phyloP scores from a whole-genome alignment of 1,140 invertebrate genomes.

The Trissolcus basalis region DNA sequence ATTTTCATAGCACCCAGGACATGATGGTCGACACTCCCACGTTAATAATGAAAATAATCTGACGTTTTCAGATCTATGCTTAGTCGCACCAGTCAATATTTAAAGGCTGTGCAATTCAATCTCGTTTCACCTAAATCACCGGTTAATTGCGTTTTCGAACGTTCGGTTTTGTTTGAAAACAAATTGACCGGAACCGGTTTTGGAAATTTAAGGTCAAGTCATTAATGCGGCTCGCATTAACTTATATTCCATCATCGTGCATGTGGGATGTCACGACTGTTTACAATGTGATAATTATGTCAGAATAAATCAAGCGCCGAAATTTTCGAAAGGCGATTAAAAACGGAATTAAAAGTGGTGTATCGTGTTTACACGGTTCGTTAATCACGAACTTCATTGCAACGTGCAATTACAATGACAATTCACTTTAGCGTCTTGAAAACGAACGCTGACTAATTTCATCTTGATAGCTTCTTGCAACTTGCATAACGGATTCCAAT shows the following conservation, averaged over 20 bases:
- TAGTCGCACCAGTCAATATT: too few species aligned
- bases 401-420: conserved; percentile 43
- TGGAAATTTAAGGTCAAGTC: background rate
- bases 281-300: conserved; percentile 4
- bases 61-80: conserved; percentile 2
- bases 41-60: background rate
- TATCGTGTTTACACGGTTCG: conserved; percentile 23
- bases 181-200: too few species aligned
- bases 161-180: too few species aligned
- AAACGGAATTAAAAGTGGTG: background rate
- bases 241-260: background rate
- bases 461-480: conserved; percentile 11
- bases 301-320: conserved; percentile 9
- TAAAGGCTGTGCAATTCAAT: too few species aligned
- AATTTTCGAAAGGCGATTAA: conserved; percentile 1
- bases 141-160: too few species aligned
- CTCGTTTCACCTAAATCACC: too few species aligned
- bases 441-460: conserved; percentile 27
- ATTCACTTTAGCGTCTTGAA: conserved; percentile 17
- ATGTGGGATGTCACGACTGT: background rate
- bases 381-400: conserved; percentile 22
- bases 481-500: conserved; percentile 24
- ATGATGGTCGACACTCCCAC: conserved; percentile 26
- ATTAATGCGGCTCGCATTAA: background rate
- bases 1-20: conserved; percentile 27